Base-by-base conservation (phyloP, 2,888 invertebrate species). In the Tanaodytes sp. region DNA sequence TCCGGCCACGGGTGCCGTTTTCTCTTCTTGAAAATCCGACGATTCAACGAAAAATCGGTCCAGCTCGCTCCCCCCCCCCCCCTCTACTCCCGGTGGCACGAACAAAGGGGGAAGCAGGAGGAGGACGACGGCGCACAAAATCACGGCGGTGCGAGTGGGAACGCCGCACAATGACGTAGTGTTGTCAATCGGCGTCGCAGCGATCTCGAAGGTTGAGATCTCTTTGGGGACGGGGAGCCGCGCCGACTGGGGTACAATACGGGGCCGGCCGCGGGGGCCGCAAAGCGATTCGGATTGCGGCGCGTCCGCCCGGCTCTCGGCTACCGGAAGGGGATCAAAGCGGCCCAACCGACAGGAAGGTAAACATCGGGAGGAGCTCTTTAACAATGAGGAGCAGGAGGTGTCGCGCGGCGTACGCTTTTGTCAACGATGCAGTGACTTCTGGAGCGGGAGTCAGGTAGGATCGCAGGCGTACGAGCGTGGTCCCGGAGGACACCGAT, bases 151-250 rank as follows among this genome's bases (percentile, higher is more conserved):
- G n/a, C n/a, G n/a, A n/a, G n/a, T n/a, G n/a, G n/a, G n/a, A n/a
- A n/a, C n/a, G 68, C 33, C 75, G 72, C 65, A 72, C 74, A 77
- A 76, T 77, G 73, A 77, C 77, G 77, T 72, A 76, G 76, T 74
- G 71, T 76, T 74, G 76, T 78, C 77, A n/a, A 76, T 76, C 73
- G 65, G 23, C 74, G 30, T 48, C 54, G 54, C 42, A 33, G 59
- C 72, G 66, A 71, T 76, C 73, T 71, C 36, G 48, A n/a, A n/a
- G n/a, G n/a, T n/a, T n/a, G n/a, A n/a, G n/a, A 55, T 49, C 73
- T 73, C 64, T 49, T 67, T 64, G 72, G 58, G 49, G 65, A 73
- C 73, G 63, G 61, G 74, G 75, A 73, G 67, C 64, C 42, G 73
- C 67, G 58, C 61, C 46, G 73, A 73, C 71, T 61, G 75, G 75